Percentiles rank a stretch among this genome's conserved stretches.
Conservation (phyloP, 1,140 invertebrate species). For the Mya arenaria region DNA sequence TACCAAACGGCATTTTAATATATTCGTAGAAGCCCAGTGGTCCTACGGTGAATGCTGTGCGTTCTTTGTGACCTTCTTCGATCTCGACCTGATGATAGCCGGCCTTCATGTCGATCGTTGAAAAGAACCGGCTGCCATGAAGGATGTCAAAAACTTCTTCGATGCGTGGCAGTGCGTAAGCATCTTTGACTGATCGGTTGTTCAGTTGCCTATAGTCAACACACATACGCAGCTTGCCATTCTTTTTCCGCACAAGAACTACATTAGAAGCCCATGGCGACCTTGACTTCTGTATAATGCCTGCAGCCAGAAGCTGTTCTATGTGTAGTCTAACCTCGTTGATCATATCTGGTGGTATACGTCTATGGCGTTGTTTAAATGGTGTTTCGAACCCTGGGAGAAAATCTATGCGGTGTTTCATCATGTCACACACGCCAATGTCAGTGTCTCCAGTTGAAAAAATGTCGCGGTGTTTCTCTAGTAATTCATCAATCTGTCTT, state of each 20-base stretch:
- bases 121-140: neutral
- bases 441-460: constrained; percentile 52
- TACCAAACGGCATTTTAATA: constrained; percentile 26
- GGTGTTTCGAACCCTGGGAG: constrained; percentile 6
- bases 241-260: constrained; percentile 5
- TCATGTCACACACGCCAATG: constrained; percentile 30
- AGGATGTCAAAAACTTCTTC: constrained; percentile 43
- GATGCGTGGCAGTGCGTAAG: neutral
- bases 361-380: constrained; percentile 27
- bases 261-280: constrained; percentile 29
- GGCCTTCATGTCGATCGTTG: neutral
- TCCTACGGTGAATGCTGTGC: neutral
- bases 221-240: neutral
- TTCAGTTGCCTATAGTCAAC: neutral
- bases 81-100: neutral
- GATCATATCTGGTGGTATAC: constrained; percentile 5
- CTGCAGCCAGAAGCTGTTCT: neutral
- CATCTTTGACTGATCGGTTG: neutral
- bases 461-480: constrained; percentile 17
- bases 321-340: constrained; percentile 39
- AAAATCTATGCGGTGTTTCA: constrained; percentile 50
- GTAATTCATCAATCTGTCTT: neutral
- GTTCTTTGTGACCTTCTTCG: neutral
- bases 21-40: constrained; percentile 26
- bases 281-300: constrained; percentile 14